Evolutionary conservation across 1,140 invertebrate species (phyloP), one percentile per base, ranked within the genome.

Genomic region (Lordiphosa stackelbergi): DNA sequence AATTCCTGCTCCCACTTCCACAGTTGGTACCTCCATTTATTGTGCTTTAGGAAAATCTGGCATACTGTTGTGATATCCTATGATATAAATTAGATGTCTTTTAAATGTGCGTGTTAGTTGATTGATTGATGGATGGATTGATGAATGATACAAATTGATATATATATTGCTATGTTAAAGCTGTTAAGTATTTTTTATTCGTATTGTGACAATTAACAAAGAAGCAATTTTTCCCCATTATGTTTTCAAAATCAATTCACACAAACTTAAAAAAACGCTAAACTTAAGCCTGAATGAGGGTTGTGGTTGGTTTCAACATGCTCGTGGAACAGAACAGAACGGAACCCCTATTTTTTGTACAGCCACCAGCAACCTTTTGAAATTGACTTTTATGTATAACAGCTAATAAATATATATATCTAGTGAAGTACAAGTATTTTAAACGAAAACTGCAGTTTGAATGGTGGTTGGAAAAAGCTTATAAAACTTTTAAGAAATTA

Each of bases 41-140:
- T 46, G 74, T 79, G 75, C 75, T 79, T 79, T 81, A 74, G 72
- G 57, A 70, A 77, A 69, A 69, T 75, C 66, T 69, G 73, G 55
- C 66, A 75, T 69, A 69, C 68, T 75, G 72, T 81, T 81, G 75
- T 81, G 75, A 81, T 81, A 81, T 75, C 66, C 74, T 69, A 73
- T 64, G 66, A 66, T 58, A 58, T 63, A 54, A 55, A 66, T 73
- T 73, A 69, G 47, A 58, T 55, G 55, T 66, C 53, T 60, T 37
- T 56, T 58, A 43, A 64, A 46, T 63, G 35, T 74, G 53, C 63
- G 56, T 74, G 70, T 64, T 78, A 61, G 69, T 73, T 56, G 48
- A 47, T 69, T 60, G 42, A 46, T 55, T 60, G 52, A 52, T 69
- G 22, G 22, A 24, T 24, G 22, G 22, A 24, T 24, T 24, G 22